phyloP scores from a whole-genome alignment of 2,888 invertebrate genomes.

The Xanthia icteritia region DNA sequence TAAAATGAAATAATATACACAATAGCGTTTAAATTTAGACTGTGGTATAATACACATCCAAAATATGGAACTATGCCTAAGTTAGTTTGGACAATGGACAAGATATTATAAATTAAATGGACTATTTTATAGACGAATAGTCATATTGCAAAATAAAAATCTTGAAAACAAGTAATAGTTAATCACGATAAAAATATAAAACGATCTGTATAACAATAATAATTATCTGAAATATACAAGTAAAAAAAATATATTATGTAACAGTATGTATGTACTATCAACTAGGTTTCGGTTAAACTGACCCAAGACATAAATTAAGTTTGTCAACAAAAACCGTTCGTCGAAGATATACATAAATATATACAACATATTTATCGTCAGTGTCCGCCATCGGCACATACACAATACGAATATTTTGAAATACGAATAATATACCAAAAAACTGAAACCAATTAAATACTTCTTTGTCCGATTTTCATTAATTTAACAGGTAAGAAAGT shows the following conservation, averaged over 20 bases:
- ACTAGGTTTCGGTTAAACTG: constrained; percentile 79
- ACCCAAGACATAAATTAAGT: constrained; percentile 71
- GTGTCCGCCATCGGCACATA: constrained; percentile 41
- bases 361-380: constrained; percentile 52
- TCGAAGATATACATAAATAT: constrained; percentile 59
- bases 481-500: constrained; percentile 71
- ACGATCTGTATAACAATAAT: constrained; percentile 88
- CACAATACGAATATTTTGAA: constrained; percentile 50
- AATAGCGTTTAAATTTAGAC: constrained; percentile 88
- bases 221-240: constrained; percentile 89
- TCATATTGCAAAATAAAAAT: constrained; percentile 79
- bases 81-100: constrained; percentile 90
- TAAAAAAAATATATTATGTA: constrained; percentile 89
- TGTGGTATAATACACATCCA: constrained; percentile 89
- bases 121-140: constrained; percentile 81
- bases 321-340: constrained; percentile 70
- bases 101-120: constrained; percentile 85
- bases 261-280: constrained; percentile 81
- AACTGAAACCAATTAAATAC: constrained; percentile 62
- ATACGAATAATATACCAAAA: constrained; percentile 45
- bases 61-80: constrained; percentile 89
- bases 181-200: constrained; percentile 88
- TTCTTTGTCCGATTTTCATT: constrained; percentile 67
- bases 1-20: constrained; percentile 89
- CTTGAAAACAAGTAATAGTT: constrained; percentile 83